Percentiles rank a stretch among this genome's conserved stretches.
These are phyloP conservation scores for Anastrepha ludens DNA, from an alignment of 1,140 invertebrate genomes.

Conservation along the genomic window DNA sequence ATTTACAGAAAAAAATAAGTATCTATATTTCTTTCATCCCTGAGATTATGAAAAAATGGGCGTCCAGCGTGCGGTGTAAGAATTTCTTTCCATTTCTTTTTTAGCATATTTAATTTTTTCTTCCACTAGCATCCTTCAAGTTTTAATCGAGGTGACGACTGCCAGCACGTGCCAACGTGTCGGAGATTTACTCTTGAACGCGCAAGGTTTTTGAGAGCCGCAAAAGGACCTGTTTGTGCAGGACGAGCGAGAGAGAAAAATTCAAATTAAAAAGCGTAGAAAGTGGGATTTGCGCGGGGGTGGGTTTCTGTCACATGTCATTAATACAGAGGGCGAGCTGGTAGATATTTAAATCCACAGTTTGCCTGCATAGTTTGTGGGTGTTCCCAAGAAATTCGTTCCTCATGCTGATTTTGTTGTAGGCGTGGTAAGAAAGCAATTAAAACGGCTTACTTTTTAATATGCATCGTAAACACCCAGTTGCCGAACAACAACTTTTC, in stretches of 20 bases:
- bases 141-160: neutral
- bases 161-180: neutral
- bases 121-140: neutral
- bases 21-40: slow-evolving; percentile 16
- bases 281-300: neutral
- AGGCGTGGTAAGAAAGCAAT: slow-evolving; percentile 8
- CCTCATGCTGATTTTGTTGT: neutral
- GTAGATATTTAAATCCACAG: neutral
- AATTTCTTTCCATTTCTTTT: slow-evolving; percentile 1
- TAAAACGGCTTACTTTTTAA: neutral
- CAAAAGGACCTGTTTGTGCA: slow-evolving; percentile 8
- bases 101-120: neutral
- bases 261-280: neutral
- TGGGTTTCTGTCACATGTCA: neutral
- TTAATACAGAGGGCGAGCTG: neutral
- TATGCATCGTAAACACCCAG: too few species aligned
- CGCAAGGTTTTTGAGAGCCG: neutral
- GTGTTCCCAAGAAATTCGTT: neutral
- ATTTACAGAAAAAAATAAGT: neutral
- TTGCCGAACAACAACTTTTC: too few species aligned
- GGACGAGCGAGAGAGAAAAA: neutral
- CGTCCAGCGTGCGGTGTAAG: slow-evolving; percentile 31
- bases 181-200: neutral
- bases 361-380: neutral
- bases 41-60: slow-evolving; percentile 50